Evolutionary conservation across 2,797 vertebrate genomes (phyloP).

Genomic region (Phataginus tetradactyla): DNA sequence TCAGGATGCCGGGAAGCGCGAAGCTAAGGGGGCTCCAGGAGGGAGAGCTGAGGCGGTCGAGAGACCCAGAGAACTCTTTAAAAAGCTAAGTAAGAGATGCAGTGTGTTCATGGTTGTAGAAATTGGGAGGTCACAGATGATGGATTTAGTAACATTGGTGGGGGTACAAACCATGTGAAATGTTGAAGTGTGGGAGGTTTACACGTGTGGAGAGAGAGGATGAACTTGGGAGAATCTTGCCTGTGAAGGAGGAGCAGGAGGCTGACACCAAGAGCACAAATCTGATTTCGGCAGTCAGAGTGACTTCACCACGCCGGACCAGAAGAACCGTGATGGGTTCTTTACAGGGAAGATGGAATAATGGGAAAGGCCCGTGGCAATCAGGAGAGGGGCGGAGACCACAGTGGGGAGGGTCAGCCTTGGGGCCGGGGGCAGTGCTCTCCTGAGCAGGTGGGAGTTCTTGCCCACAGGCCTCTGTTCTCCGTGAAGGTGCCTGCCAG

Average conservation of each 20-base stretch:
- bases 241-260: neutral
- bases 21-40: too few species aligned
- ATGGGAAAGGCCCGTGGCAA: neutral
- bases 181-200: neutral
- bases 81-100: neutral
- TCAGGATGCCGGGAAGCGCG: neutral
- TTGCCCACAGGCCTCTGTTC: neutral
- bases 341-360: neutral
- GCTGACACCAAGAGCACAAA: neutral
- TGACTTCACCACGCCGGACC: neutral
- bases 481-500: neutral
- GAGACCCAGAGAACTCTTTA: neutral
- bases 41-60: neutral
- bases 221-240: neutral
- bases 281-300: neutral
- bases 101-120: neutral
- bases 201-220: neutral
- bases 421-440: too few species aligned
- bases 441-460: too few species aligned
- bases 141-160: accelerated
- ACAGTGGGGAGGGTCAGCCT: neutral
- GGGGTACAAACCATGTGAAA: neutral
- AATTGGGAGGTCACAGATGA: neutral
- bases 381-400: neutral
- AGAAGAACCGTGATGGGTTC: neutral